Conservation (phyloP, 2,113 vertebrate species). For the Muntiacus reevesi region DNA sequence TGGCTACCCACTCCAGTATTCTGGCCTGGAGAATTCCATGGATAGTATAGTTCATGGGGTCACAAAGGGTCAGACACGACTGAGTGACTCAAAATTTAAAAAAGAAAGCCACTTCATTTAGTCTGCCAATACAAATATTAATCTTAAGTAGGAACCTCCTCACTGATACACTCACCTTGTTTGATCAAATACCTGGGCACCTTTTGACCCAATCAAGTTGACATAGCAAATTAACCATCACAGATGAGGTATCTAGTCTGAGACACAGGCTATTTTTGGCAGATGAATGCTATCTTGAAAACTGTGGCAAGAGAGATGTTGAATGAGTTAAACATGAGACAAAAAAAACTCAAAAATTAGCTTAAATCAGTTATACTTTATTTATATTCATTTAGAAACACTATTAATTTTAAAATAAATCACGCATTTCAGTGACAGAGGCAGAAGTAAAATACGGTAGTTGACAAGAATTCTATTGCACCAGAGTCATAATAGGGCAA, state of each 20-base stretch:
- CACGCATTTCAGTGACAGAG: not conserved
- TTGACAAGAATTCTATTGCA: not conserved
- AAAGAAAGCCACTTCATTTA: not conserved
- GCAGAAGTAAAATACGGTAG: not conserved
- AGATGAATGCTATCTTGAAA: not conserved
- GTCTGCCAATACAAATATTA: not conserved
- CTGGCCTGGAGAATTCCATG: not conserved
- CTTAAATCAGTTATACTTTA: not conserved
- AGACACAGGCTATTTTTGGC: not conserved
- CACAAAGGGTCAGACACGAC: not conserved
- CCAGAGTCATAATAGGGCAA: not conserved
- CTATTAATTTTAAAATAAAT: not conserved
- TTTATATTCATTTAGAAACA: slow-evolving; percentile 3
- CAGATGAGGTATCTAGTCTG: not conserved
- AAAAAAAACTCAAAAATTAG: not conserved
- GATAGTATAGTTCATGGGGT: not conserved
- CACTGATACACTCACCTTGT: not conserved
- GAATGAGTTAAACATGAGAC: not conserved
- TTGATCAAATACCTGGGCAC: not conserved
- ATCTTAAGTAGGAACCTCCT: not conserved
- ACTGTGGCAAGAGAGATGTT: not conserved
- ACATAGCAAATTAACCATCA: not conserved
- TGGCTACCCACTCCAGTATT: not conserved
- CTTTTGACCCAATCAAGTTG: not conserved
- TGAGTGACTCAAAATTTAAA: not conserved